These are phyloP conservation scores for Troglohyphantes excavatus DNA, from an alignment of 2,888 invertebrate species.

Conservation along the genomic window DNA sequence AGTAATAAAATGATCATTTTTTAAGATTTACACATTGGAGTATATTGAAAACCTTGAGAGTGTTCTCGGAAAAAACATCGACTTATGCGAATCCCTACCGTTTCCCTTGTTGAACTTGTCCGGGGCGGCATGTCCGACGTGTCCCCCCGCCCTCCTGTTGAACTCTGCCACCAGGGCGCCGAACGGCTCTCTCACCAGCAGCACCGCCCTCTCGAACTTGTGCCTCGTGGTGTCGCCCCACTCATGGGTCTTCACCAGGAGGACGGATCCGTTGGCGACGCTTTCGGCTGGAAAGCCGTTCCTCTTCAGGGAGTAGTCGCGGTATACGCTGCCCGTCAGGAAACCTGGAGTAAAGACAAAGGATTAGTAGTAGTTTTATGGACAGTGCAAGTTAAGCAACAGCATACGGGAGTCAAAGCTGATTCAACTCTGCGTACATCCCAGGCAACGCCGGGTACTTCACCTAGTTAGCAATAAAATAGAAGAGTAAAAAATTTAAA, in stretches of 20 bases:
- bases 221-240: constrained; percentile 86
- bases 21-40: too few species aligned
- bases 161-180: constrained; percentile 90
- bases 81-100: constrained; percentile 56
- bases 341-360: constrained; percentile 85
- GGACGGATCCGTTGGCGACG: constrained; percentile 88
- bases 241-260: constrained; percentile 91
- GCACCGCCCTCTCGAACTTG: constrained; percentile 87
- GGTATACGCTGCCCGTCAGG: constrained; percentile 90
- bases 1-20: too few species aligned
- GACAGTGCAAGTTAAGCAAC: too few species aligned
- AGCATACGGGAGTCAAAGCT: too few species aligned
- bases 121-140: constrained; percentile 89
- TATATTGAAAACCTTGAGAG: neutral
- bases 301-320: constrained; percentile 89
- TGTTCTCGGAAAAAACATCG: neutral
- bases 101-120: constrained; percentile 76
- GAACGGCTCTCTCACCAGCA: constrained; percentile 85
- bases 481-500: too few species aligned
- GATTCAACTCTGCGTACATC: too few species aligned
- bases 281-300: constrained; percentile 92
- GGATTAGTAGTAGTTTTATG: too few species aligned
- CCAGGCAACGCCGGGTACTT: too few species aligned
- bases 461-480: too few species aligned
- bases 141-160: constrained; percentile 90